Percentiles rank a stretch among this genome's conserved stretches.
Conservation (phyloP, 1,140 invertebrate species). For the Zaprionus davidi region DNA sequence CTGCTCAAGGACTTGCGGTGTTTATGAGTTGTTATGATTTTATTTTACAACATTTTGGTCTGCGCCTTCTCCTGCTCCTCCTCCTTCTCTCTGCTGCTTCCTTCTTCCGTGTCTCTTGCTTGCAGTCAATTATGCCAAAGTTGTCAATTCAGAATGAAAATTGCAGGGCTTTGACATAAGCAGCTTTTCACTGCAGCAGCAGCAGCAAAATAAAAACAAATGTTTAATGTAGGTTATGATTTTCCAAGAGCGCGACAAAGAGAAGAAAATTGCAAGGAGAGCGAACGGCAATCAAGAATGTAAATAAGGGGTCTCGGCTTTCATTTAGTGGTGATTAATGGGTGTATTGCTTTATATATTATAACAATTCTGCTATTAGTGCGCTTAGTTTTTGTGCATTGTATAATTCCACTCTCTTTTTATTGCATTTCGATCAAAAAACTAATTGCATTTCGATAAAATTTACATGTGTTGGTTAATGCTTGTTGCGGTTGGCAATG, state of each 20-base stretch:
- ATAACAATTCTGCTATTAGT: too few relatives aligned
- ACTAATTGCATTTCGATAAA: too few relatives aligned
- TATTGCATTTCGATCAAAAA: too few relatives aligned
- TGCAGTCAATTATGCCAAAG: conserved; percentile 82
- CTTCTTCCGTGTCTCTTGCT: conserved; percentile 25
- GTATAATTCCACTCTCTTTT: too few relatives aligned
- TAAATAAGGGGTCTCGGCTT: background rate
- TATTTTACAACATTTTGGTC: conserved; percentile 47
- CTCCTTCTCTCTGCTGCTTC: background rate
- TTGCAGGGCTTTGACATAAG: conserved; percentile 64
- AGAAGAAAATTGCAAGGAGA: conserved; percentile 32
- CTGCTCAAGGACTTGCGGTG: conserved; percentile 69
- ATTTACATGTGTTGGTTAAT: too few relatives aligned
- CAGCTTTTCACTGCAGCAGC: conserved; percentile 50
- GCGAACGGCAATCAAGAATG: conserved; percentile 34
- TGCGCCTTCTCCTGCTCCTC: conserved; percentile 4
- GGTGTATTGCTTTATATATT: background rate
- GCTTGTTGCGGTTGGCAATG: too few relatives aligned
- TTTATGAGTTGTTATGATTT: conserved; percentile 77
- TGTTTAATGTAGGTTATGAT: conserved; percentile 76
- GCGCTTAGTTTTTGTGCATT: too few relatives aligned
- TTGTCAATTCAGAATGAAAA: conserved; percentile 74
- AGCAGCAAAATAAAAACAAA: conserved; percentile 43
- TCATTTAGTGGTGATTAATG: background rate
- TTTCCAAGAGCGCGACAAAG: conserved; percentile 40